Conservation (phyloP, 2,888 invertebrate genomes). For the Morpho achilles region DNA sequence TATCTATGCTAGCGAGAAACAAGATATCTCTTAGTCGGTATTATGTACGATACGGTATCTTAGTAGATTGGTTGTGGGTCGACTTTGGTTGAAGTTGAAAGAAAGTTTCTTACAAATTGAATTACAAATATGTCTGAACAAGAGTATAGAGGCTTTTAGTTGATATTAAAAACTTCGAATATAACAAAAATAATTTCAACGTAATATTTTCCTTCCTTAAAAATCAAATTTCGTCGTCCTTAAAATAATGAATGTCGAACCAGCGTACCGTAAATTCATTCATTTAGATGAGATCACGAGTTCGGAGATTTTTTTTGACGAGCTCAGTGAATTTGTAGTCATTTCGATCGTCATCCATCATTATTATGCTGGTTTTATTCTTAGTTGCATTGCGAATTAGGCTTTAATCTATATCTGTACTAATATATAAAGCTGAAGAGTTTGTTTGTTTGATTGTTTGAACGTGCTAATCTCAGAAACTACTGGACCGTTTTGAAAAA, state of each 20-base stretch:
- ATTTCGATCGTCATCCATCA: background rate
- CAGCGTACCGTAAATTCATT: background rate
- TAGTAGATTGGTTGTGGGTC: too few species aligned
- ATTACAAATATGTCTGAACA: conserved; percentile 1
- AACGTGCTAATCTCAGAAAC: too few species aligned
- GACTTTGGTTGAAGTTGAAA: too few species aligned
- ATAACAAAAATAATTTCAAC: conserved; percentile 1
- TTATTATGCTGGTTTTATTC: too few species aligned
- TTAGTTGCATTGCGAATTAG: too few species aligned
- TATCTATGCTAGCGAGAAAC: too few species aligned
- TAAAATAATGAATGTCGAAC: conserved; percentile 7
- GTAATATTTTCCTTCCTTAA: conserved; percentile 2
- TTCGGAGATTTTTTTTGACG: background rate
- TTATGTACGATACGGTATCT: too few species aligned
- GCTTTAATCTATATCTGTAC: too few species aligned
- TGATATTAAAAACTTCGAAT: conserved; percentile 2
- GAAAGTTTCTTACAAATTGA: background rate
- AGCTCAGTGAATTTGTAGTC: background rate
- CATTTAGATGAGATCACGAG: background rate
- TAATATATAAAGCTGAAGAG: too few species aligned
- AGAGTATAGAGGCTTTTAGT: conserved; percentile 2
- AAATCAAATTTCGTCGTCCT: conserved; percentile 3
- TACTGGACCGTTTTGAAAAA: too few species aligned
- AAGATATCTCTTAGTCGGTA: too few species aligned
- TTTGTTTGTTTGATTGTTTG: too few species aligned